These are phyloP conservation scores for Ctenicera cuprea DNA, from an alignment of 2,888 invertebrate species.

Conservation along the genomic window DNA sequence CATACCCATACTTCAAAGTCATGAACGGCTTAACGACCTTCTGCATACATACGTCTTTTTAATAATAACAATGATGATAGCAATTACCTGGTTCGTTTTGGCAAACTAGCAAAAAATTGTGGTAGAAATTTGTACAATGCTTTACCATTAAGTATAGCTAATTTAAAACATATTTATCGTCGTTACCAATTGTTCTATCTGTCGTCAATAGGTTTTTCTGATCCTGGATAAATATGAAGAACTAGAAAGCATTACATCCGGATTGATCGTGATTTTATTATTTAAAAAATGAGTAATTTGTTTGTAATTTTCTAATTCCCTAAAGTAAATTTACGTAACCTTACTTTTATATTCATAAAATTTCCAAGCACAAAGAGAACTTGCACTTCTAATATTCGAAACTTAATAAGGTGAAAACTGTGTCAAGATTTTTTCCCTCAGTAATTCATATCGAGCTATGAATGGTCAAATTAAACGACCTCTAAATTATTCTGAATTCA, in stretches of 20 bases:
- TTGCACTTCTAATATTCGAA: conserved; percentile 13
- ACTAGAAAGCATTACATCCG: too few relatives aligned
- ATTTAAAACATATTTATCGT: background rate
- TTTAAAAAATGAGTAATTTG: too few relatives aligned
- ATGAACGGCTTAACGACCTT: conserved; percentile 1
- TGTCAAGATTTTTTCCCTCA: conserved; percentile 22
- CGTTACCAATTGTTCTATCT: too few relatives aligned
- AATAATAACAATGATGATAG: background rate
- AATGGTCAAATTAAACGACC: background rate
- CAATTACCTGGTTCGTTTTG: background rate
- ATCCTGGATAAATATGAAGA: too few relatives aligned
- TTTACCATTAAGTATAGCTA: background rate
- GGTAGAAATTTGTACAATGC: background rate
- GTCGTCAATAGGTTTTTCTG: too few relatives aligned
- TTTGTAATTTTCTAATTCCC: too few relatives aligned
- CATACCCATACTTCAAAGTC: conserved; percentile 1
- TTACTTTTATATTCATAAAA: too few relatives aligned
- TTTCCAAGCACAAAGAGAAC: conserved; percentile 1
- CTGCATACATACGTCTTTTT: background rate
- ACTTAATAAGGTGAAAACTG: conserved; percentile 19
- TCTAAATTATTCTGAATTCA: conserved; percentile 13
- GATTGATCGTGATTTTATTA: too few relatives aligned
- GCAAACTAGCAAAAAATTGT: background rate
- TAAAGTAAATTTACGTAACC: background rate
- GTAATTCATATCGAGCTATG: conserved; percentile 24